Evolutionary conservation across 2,888 invertebrate genomes (phyloP), one percentile per base, ranked within the genome.

Genomic region (Cabera pusaria): DNA sequence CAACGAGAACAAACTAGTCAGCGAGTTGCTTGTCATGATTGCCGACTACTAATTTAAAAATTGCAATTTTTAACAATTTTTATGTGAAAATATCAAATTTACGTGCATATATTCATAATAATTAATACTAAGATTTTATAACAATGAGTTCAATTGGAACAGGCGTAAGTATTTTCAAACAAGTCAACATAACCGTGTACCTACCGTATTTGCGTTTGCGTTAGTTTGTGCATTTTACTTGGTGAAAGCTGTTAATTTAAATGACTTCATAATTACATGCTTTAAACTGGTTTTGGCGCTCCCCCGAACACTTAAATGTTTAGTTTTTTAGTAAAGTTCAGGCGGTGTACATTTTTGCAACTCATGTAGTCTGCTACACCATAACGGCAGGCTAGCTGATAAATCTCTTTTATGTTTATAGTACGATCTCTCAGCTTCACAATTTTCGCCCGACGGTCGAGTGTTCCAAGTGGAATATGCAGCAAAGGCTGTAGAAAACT

Each of bases 381-480:
- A n/a, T n/a, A n/a, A n/a, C n/a, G n/a, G n/a, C n/a, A n/a, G n/a
- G n/a, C n/a, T n/a, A n/a, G n/a, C n/a, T n/a, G n/a, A n/a, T n/a
- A n/a, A n/a, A n/a, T n/a, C n/a, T n/a, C n/a, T n/a, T n/a, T 20
- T 47, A 5, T 27, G 10, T 32, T 91, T 91, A 34, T 82, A 98
- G 97, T 99, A 99, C 78, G 99, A 99, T 92, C 91, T 99, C 64
- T 99, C 99, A 43, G 99, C 99, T n/a, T 98, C 99, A 21, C 99
- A 99, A 91, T 99, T 99, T 88, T 99, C 99, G 1, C 99, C 99
- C 1, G 99, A 99, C 78, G 99, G 99, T 5, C 91, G 99, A 59
- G 99, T 99, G 17, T 99, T 99, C 83, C 99, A 99, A 93, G 98
- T 99, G 1, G 99, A 99, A 90, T 99, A 99, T 89, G 99, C 99